These are phyloP conservation scores for Plebejus argus DNA, from an alignment of 2,888 invertebrate genomes.

Conservation along the genomic window DNA sequence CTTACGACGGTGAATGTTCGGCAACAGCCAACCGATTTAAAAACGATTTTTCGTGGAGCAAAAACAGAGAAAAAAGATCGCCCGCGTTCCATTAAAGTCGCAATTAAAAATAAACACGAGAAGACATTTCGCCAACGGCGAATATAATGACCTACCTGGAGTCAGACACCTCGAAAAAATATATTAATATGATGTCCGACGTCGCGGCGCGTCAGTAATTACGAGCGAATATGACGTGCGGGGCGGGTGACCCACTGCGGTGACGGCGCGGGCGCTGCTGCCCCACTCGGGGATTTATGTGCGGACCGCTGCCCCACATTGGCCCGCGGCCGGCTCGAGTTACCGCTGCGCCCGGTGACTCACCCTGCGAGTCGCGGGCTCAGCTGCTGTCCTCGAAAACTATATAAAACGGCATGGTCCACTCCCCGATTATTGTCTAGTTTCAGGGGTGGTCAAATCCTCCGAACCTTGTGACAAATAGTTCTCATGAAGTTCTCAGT, in stretches of 20 bases:
- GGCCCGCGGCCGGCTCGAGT: neutral
- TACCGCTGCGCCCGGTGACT: neutral
- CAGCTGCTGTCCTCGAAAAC: neutral
- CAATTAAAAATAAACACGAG: constrained; percentile 2
- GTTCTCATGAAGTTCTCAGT: neutral
- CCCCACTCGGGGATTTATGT: neutral
- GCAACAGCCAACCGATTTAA: neutral
- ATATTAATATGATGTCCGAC: constrained; percentile 19
- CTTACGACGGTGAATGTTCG: constrained; percentile 10
- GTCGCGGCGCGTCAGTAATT: constrained; percentile 12
- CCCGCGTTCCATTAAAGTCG: neutral
- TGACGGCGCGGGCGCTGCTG: neutral
- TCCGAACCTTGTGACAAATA: neutral
- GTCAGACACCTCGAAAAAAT: constrained; percentile 5
- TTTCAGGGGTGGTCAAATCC: constrained; percentile 38
- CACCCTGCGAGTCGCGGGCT: neutral
- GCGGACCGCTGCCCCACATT: neutral
- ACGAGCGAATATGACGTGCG: constrained; percentile 22
- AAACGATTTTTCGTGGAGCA: neutral
- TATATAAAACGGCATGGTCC: too few species aligned
- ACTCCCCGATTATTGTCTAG: neutral
- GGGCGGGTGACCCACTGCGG: neutral
- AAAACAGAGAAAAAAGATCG: neutral
- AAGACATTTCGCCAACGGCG: neutral
- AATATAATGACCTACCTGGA: constrained; percentile 15